phyloP scores from a whole-genome alignment of 2,888 invertebrate species.

The Syrphus vitripennis region DNA sequence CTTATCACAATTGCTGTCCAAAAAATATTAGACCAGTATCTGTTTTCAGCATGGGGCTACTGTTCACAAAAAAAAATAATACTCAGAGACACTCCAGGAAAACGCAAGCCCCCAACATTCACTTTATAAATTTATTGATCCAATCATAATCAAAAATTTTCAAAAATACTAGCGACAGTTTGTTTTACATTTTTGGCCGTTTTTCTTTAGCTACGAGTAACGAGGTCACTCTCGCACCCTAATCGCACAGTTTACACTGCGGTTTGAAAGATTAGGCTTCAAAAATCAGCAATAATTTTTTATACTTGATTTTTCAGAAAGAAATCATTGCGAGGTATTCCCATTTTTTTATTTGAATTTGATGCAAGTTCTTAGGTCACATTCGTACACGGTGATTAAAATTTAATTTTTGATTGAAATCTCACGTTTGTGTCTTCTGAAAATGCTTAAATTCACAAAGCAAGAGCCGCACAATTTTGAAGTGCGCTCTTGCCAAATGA shows the following conservation, averaged over 20 bases:
- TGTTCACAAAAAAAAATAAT: not conserved
- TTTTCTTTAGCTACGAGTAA: conserved; percentile 6
- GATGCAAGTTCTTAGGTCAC: no score
- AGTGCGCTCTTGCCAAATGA: not conserved
- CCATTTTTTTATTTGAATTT: no score
- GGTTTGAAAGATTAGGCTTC: not conserved
- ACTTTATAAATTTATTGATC: conserved; percentile 31
- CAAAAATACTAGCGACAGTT: conserved; percentile 32
- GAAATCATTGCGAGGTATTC: no score
- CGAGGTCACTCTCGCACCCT: conserved; percentile 46
- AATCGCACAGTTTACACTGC: not conserved
- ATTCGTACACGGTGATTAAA: no score
- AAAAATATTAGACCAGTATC: conserved; percentile 1
- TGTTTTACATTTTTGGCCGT: not conserved
- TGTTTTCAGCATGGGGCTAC: conserved; percentile 15
- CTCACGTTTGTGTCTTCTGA: no score
- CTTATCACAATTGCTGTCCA: conserved; percentile 2
- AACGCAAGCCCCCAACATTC: conserved; percentile 32
- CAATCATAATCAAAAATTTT: conserved; percentile 46
- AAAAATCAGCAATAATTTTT: no score
- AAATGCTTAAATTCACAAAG: no score
- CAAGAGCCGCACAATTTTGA: no score
- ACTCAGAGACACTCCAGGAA: not conserved
- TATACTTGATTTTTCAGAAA: no score
- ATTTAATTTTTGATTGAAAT: no score